phyloP scores from a whole-genome alignment of 1,140 invertebrate genomes.

The Mizuhopecten yessoensis region DNA sequence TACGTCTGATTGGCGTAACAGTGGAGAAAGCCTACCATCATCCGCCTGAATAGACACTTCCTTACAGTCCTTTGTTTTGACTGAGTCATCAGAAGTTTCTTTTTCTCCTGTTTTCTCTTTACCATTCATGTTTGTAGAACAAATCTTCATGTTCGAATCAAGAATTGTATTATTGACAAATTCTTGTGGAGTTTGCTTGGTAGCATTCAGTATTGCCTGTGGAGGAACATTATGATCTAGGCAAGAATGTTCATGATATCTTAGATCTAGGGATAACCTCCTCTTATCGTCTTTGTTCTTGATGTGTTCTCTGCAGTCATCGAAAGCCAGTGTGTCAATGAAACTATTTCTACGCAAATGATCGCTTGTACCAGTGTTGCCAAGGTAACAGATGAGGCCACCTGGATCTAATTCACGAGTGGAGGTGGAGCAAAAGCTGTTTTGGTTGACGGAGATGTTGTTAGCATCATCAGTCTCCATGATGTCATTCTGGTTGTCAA shows the following conservation, averaged over 20 bases:
- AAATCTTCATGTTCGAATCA: background rate
- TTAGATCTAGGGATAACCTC: background rate
- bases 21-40: slow-evolving; percentile 68
- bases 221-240: background rate
- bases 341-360: background rate
- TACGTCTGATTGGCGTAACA: slow-evolving; percentile 62
- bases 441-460: background rate
- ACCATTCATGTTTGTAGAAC: background rate
- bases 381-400: background rate
- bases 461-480: slow-evolving; percentile 72
- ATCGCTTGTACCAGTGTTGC: background rate
- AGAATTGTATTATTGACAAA: background rate
- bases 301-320: background rate
- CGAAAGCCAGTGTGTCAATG: background rate
- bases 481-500: slow-evolving; percentile 79
- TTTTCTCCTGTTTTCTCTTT: background rate
- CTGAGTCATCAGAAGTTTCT: background rate
- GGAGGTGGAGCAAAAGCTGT: background rate
- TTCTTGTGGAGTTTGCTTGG: background rate
- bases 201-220: background rate
- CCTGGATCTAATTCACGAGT: background rate
- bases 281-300: background rate
- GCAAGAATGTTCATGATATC: background rate
- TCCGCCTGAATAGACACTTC: slow-evolving; percentile 68
- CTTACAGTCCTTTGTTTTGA: slow-evolving; percentile 36